Percentiles rank a stretch among this genome's conserved stretches.
Conservation (phyloP, 1,140 invertebrate species). For the Drosophila repleta region DNA sequence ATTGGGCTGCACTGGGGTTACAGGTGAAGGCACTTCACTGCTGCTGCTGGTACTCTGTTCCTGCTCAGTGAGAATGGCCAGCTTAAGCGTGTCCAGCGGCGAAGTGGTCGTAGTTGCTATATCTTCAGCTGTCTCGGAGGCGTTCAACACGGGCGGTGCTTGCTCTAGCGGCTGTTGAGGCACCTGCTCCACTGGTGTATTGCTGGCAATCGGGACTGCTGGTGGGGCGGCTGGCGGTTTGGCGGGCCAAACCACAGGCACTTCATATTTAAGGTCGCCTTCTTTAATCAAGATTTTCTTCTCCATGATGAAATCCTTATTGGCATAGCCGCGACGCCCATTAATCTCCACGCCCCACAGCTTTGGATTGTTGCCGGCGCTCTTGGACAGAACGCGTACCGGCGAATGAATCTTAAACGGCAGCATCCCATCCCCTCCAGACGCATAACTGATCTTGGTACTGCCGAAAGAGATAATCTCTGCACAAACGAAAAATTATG, state of each 20-base stretch:
- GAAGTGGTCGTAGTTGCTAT: constrained; percentile 58
- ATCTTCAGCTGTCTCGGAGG: constrained; percentile 56
- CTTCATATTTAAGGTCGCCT: constrained; percentile 40
- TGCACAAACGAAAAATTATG: constrained; percentile 69
- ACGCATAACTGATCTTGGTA: constrained; percentile 86
- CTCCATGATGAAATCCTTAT: constrained; percentile 84
- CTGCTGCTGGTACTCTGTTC: constrained; percentile 17
- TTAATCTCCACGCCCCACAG: constrained; percentile 90
- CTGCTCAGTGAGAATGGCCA: constrained; percentile 58
- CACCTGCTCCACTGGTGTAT: neutral
- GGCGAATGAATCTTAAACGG: constrained; percentile 87
- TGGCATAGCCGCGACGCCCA: constrained; percentile 89
- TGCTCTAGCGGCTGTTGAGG: too few species aligned
- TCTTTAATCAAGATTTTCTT: constrained; percentile 50
- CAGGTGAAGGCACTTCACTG: constrained; percentile 28
- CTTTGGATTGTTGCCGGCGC: constrained; percentile 87
- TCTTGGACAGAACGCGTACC: constrained; percentile 89
- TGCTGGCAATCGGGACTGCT: neutral
- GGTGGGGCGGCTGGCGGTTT: constrained; percentile 12
- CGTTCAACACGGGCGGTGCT: constrained; percentile 54
- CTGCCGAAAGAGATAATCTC: constrained; percentile 88
- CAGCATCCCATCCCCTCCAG: constrained; percentile 86
- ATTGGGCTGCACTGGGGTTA: constrained; percentile 47
- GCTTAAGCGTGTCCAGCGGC: constrained; percentile 53
- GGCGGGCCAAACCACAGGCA: constrained; percentile 54